Base-by-base conservation (phyloP, 2,797 vertebrate species). In the Gallinago nigripennis region DNA sequence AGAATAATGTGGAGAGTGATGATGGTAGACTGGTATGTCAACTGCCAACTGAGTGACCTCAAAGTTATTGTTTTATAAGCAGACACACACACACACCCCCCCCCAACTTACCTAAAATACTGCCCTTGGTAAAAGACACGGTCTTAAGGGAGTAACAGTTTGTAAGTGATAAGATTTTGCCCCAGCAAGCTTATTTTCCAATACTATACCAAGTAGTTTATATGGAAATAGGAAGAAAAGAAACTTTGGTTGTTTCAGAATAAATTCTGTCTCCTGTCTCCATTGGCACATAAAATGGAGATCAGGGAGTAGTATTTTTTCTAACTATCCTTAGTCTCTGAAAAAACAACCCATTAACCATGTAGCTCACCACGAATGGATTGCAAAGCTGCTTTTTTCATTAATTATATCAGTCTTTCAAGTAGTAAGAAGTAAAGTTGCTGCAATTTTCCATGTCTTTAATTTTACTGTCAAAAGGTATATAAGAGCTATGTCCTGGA, bases 381-480 rank as follows among this genome's bases (percentile, higher is more conserved):
- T 93, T 86, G 77, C 69, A 95, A 93, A 97, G 65, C 75, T 95
- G 92, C 76, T 43, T 9, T 53, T 61, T 96, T 97, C 87, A 88
- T 96, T 92, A 97, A 92, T 97, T 97, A 96, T 39, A 95, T 58
- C 39, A 53, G 57, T 91, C 86, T 97, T 98, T 96, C 96, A 97
- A 96, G 90, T 88, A 95, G 33, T 37, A 94, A 95, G 83, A 96
- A 94, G 60, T 70, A 94, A 96, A 97, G 94, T 82, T 94, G 90
- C 93, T 86, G 85, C 88, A 96, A 86, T 95, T 96, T 97, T 97
- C 97, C 81, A 94, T 71, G 71, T 95, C 87, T 97, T 97, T 97
- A 97, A 96, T 97, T 98, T 98, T 97, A 96, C 93, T 97, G 94
- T 96, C 96, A 96, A 94, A 94, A 98, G 53, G 79, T 97, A 92